Conservation (phyloP, 2,888 invertebrate genomes). For the Drosophila mulleri region DNA sequence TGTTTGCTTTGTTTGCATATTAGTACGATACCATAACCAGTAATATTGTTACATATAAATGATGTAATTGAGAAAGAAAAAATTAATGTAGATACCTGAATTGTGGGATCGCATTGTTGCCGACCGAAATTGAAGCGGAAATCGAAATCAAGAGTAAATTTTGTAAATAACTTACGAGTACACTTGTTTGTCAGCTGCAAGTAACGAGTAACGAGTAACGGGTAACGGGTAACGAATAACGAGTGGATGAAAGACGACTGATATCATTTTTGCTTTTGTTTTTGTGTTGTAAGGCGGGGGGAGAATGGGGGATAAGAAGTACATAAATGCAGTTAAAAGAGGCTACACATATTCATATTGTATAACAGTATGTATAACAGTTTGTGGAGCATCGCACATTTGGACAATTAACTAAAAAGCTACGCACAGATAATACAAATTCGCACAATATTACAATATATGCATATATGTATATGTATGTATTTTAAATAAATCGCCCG, state of each 20-base stretch:
- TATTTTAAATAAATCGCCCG: constrained; percentile 47
- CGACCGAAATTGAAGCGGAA: constrained; percentile 28
- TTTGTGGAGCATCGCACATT: constrained; percentile 62
- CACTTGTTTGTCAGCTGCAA: constrained; percentile 25
- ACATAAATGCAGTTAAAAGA: constrained; percentile 51
- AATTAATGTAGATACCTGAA: constrained; percentile 65
- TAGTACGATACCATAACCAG: constrained; percentile 73
- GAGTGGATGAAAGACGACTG: constrained; percentile 43
- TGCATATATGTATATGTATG: constrained; percentile 21
- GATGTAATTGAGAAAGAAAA: constrained; percentile 48
- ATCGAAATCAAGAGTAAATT: constrained; percentile 16
- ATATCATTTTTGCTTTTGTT: constrained; percentile 5
- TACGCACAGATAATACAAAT: constrained; percentile 66
- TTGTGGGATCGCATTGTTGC: constrained; percentile 44
- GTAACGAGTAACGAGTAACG: constrained; percentile 45
- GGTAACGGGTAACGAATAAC: constrained; percentile 28
- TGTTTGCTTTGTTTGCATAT: constrained; percentile 26
- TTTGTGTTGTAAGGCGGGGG: constrained; percentile 2
- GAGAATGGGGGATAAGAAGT: constrained; percentile 6
- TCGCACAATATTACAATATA: constrained; percentile 42
- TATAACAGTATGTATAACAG: constrained; percentile 55
- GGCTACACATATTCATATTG: constrained; percentile 46
- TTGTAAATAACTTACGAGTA: constrained; percentile 52
- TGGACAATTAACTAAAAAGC: constrained; percentile 62
- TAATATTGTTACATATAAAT: constrained; percentile 46